Evolutionary conservation across 2,113 vertebrate genomes (phyloP).

Genomic region (Prochilodus magdalenae): DNA sequence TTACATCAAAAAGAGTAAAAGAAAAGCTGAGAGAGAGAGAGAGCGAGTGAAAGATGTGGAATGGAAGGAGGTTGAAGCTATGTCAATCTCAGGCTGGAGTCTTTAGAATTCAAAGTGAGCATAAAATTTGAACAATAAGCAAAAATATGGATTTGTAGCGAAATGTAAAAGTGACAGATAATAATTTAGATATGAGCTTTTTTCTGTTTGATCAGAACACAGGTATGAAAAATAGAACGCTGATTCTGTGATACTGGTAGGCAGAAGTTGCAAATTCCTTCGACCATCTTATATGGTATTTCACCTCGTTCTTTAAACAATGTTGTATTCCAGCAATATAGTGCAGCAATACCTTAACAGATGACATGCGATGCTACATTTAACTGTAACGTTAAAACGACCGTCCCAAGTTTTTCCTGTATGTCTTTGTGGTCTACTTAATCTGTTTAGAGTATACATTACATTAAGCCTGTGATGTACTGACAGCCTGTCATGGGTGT

Average conservation of each 20-base stretch:
- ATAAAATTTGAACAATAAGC: conserved; percentile 34
- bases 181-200: conserved; percentile 27
- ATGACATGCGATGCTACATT: no score
- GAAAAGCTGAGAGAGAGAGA: conserved; percentile 1
- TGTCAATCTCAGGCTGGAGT: conserved; percentile 11
- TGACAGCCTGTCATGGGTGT: no score
- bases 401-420: no score
- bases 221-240: neutral
- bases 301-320: no score
- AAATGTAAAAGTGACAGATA: conserved; percentile 28
- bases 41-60: conserved; percentile 4
- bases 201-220: neutral
- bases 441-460: no score
- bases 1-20: conserved; percentile 39
- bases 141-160: neutral
- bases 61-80: conserved; percentile 15
- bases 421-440: no score
- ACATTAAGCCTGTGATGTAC: no score
- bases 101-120: conserved; percentile 40
- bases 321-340: no score
- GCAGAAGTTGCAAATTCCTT: neutral
- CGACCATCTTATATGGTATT: neutral
- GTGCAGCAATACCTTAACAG: no score
- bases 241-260: neutral
- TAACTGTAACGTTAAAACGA: no score